Base-by-base conservation (phyloP, 2,113 vertebrate genomes). In the Tringa solitaria region DNA sequence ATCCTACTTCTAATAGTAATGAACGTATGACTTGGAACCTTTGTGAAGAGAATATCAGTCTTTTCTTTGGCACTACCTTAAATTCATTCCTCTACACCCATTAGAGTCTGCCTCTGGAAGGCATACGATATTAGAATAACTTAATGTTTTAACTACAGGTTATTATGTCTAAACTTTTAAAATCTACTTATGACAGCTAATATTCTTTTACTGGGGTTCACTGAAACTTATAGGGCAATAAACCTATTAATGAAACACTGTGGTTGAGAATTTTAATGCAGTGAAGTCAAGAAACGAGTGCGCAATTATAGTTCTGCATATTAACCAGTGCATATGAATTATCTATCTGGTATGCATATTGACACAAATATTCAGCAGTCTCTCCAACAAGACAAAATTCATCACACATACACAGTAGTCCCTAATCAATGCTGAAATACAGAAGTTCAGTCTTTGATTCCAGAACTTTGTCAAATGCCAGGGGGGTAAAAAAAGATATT, bases 141-240 rank as follows among this genome's bases (percentile, higher is more conserved):
- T 84, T 73, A 57, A 67, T 91, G 65, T 68, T 95, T 91, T 74
- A 86, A 57, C 59, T 51, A 28, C 37, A 53, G 26, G 32, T 83
- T 94, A 84, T 89, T 87, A 73, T 53, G 63, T 12, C 45, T 59
- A 81, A 96, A 91, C 60, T 91, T 93, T 41, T 16, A 2, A 70
- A 89, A 74, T 67, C 64, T 63, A 61, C 24, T 84, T 81, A 45
- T 5, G 19, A 82, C 46, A 86, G 33, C 57, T 87, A 84, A 73
- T 73, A 59, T 50, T 89, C 35, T 84, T 93, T 81, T 89, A 59
- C 59, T 67, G 60, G 41, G 22, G 56, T 89, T 95, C 80, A 53
- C 41, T 57, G 63, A 60, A 92, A 94, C 59, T 65, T 87, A 89
- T 80, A 94, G 59, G 59, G 81, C 43, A 94, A 89, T 93, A 95